phyloP scores from a whole-genome alignment of 1,140 invertebrate species.

The Hyphantria cunea region DNA sequence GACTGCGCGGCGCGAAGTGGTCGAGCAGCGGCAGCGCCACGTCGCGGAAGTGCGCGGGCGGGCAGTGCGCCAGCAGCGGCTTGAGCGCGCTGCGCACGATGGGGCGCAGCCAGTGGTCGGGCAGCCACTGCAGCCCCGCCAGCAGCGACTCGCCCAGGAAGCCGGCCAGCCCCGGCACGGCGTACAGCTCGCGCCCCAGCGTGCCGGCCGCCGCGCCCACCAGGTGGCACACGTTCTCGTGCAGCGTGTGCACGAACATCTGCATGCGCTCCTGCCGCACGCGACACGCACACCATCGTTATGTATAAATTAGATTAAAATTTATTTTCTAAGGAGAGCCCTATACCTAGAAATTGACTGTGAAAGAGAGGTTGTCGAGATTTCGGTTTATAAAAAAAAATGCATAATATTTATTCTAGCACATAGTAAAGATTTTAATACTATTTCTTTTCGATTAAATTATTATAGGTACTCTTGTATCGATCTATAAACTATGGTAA shows the following conservation, averaged over 20 bases:
- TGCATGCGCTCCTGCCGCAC: slow-evolving; percentile 92
- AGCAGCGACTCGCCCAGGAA: slow-evolving; percentile 86
- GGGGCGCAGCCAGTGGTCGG: slow-evolving; percentile 92
- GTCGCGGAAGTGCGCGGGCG: slow-evolving; percentile 87
- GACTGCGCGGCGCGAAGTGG: slow-evolving; percentile 89
- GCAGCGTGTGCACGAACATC: slow-evolving; percentile 83
- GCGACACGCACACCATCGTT: too few species aligned
- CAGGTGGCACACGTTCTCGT: slow-evolving; percentile 68
- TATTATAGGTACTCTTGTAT: too few species aligned
- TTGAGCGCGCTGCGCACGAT: slow-evolving; percentile 93
- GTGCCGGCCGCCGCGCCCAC: slow-evolving; percentile 86
- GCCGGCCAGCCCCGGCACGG: slow-evolving; percentile 84
- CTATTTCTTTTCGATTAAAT: too few species aligned
- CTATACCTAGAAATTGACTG: too few species aligned
- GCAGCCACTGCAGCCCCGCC: slow-evolving; percentile 88
- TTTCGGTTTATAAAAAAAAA: too few species aligned
- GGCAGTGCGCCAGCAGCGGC: slow-evolving; percentile 92
- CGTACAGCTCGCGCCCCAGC: slow-evolving; percentile 92
- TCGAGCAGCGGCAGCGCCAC: slow-evolving; percentile 90
- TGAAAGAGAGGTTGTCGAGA: too few species aligned
- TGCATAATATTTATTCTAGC: too few species aligned
- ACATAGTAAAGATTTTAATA: too few species aligned
- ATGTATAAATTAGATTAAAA: too few species aligned
- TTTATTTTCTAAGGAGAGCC: too few species aligned
- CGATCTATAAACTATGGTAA: too few species aligned